phyloP scores from a whole-genome alignment of 2,888 invertebrate genomes.

The Hipparchia sbordonii region DNA sequence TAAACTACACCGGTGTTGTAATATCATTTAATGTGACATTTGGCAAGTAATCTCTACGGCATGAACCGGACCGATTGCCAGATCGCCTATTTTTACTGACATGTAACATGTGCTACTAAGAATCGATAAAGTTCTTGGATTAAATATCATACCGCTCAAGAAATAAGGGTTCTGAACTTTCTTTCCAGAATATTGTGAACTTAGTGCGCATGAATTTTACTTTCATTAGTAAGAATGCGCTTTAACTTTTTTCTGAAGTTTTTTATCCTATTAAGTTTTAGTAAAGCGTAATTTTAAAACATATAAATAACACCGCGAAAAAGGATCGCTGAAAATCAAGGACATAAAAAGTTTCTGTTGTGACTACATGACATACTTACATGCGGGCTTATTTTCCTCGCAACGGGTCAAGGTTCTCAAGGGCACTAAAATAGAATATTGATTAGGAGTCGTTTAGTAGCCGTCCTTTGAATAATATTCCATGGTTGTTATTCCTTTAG shows the following conservation, averaged over 20 bases:
- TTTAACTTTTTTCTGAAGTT: neutral
- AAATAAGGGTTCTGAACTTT: conserved; percentile 9
- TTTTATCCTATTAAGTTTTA: neutral
- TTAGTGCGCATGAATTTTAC: neutral
- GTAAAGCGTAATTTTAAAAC: too few species aligned
- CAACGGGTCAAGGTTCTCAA: conserved; percentile 20
- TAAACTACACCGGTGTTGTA: conserved; percentile 17
- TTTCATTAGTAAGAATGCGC: neutral
- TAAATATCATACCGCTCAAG: neutral
- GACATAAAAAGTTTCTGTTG: conserved; percentile 23
- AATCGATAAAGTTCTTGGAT: conserved; percentile 11
- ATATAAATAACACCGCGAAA: neutral
- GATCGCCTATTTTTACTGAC: conserved; percentile 46
- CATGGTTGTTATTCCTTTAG: neutral
- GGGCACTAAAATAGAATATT: conserved; percentile 16
- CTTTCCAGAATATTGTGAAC: neutral
- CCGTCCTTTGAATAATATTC: neutral
- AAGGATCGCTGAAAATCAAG: conserved; percentile 33
- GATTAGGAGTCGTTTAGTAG: conserved; percentile 9
- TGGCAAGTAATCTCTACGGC: conserved; percentile 41
- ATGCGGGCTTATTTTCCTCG: conserved; percentile 26
- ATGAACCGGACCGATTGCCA: conserved; percentile 42
- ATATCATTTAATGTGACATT: conserved; percentile 31
- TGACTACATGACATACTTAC: neutral
- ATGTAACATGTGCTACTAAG: conserved; percentile 42